phyloP scores from a whole-genome alignment of 2,113 vertebrate species.

The Tetrax tetrax region DNA sequence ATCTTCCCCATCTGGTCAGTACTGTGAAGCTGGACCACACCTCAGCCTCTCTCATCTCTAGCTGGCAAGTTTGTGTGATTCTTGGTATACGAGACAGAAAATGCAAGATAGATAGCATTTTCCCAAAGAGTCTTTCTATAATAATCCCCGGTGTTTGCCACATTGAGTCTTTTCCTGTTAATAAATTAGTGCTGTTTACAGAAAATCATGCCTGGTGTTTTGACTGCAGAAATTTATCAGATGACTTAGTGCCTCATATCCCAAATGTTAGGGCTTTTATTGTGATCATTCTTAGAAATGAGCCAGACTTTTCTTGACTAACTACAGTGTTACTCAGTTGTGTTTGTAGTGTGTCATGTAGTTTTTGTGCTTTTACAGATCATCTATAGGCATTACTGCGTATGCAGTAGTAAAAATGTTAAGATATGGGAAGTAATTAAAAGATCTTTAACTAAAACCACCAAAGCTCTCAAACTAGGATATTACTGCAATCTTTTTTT shows the following conservation, averaged over 20 bases:
- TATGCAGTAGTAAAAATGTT: background rate
- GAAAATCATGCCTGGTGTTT: background rate
- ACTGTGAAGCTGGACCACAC: background rate
- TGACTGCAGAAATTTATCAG: background rate
- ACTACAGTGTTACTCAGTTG: background rate
- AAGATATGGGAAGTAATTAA: background rate
- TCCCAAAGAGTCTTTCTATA: background rate
- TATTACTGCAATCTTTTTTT: background rate
- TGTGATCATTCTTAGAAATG: background rate
- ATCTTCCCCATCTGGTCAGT: conserved; percentile 49
- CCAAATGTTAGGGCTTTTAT: background rate
- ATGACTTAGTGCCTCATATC: background rate
- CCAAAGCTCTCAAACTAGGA: conserved; percentile 16
- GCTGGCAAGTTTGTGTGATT: background rate
- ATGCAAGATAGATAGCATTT: background rate
- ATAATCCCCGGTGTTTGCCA: background rate
- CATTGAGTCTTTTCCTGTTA: background rate
- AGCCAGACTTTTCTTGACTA: background rate
- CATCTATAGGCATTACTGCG: background rate
- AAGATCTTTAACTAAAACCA: background rate
- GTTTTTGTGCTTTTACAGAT: background rate
- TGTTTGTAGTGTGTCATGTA: background rate
- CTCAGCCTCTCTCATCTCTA: background rate
- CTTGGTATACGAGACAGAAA: background rate
- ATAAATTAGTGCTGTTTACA: background rate